Evolutionary conservation across 2,113 vertebrate species (phyloP).

Genomic region (Dendropsophus ebraccatus): DNA sequence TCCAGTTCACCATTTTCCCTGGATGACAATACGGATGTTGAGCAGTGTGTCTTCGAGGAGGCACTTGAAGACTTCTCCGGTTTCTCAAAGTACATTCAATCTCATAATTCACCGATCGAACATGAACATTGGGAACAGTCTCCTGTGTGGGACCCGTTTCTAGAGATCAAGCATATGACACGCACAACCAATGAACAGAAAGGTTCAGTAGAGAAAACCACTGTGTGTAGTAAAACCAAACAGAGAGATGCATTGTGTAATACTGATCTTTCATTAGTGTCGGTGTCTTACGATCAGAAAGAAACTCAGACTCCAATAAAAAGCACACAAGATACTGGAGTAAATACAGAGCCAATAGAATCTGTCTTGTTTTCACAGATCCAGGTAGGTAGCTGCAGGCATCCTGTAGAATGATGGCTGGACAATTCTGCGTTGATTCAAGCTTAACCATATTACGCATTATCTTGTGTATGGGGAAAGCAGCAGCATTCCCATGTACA

Average conservation of each 20-base stretch:
- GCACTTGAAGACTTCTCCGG: slow-evolving; percentile 16
- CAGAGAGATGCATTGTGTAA: not conserved
- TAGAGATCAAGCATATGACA: not conserved
- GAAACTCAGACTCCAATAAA: slow-evolving; percentile 9
- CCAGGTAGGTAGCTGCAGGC: not conserved
- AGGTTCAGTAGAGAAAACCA: not conserved
- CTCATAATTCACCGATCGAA: not conserved
- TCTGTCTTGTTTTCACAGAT: not conserved
- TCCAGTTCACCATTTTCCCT: slow-evolving; percentile 11
- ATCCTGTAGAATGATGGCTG: not conserved
- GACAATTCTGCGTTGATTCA: not conserved
- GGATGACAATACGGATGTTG: not conserved
- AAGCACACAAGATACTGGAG: not conserved
- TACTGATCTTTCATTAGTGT: slow-evolving; percentile 11
- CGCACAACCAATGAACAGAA: not conserved
- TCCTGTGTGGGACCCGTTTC: no score
- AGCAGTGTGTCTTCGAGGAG: slow-evolving; percentile 37
- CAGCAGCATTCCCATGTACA: no score
- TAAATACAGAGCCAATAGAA: slow-evolving; percentile 16
- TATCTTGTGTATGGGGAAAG: no score
- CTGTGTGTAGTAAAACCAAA: not conserved
- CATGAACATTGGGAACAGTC: no score
- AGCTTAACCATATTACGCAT: no score
- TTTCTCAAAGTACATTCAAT: not conserved
- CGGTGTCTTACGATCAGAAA: not conserved